Percentiles rank a stretch among this genome's conserved stretches.
phyloP scores from a whole-genome alignment of 2,888 invertebrate genomes.

The Petrolisthes cinctipes region DNA sequence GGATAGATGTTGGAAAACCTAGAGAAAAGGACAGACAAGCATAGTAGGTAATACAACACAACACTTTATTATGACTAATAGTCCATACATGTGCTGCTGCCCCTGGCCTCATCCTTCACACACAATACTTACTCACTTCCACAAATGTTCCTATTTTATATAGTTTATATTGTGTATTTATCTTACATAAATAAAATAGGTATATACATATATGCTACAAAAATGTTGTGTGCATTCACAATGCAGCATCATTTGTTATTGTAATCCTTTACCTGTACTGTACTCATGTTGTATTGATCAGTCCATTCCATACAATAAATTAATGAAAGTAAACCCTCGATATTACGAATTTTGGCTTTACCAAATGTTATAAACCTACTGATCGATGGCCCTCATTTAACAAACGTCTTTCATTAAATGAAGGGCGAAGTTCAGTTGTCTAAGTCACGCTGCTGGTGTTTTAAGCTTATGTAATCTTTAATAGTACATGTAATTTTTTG shows the following conservation, averaged over 20 bases:
- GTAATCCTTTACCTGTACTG: not conserved
- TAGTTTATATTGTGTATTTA: not conserved
- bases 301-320: not conserved
- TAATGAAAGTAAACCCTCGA: no score
- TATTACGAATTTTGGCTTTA: no score
- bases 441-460: no score
- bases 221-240: not conserved
- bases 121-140: not conserved
- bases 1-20: no score
- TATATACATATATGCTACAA: slow-evolving; percentile 8
- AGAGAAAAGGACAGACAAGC: not conserved
- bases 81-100: slow-evolving; percentile 24
- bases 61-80: slow-evolving; percentile 27
- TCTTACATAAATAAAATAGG: not conserved
- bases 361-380: no score
- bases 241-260: not conserved
- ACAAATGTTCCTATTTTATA: not conserved
- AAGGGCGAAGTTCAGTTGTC: no score
- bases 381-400: no score
- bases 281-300: not conserved
- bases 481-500: no score
- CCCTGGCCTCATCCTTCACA: slow-evolving; percentile 18
- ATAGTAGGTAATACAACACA: slow-evolving; percentile 11
- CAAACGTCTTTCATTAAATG: no score
- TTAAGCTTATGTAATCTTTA: no score